These are phyloP conservation scores for Drosophila pseudotakahashii DNA, from an alignment of 2,888 invertebrate species.

Conservation along the genomic window DNA sequence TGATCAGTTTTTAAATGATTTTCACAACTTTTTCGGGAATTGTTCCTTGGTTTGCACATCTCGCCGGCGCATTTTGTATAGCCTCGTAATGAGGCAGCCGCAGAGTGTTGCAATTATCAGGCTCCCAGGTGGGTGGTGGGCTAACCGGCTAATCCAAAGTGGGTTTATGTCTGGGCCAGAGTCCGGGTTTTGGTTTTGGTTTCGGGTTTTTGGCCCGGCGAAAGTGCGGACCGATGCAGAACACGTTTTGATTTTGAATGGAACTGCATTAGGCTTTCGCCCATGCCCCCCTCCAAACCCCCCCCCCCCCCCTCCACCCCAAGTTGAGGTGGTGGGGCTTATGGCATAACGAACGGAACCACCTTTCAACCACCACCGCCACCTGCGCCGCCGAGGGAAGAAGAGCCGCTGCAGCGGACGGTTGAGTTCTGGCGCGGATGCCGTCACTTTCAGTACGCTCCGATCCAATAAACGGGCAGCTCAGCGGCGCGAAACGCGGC, in stretches of 20 bases:
- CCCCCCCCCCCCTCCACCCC: background rate
- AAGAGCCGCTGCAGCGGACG: background rate
- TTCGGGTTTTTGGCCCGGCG: conserved; percentile 10
- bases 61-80: conserved; percentile 38
- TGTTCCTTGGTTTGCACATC: background rate
- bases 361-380: conserved; percentile 14
- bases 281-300: background rate
- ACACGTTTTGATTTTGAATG: conserved; percentile 78
- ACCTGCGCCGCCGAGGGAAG: background rate
- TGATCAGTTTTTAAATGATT: too few relatives aligned
- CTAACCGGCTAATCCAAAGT: conserved; percentile 35
- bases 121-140: conserved; percentile 35
- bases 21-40: too few relatives aligned
- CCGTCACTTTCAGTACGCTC: conserved; percentile 72
- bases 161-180: background rate
- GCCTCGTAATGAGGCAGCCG: conserved; percentile 55
- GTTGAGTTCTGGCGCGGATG: conserved; percentile 40
- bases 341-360: conserved; percentile 68
- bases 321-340: conserved; percentile 48
- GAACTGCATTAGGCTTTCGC: conserved; percentile 66
- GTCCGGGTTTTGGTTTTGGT: background rate
- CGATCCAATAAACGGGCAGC: conserved; percentile 31
- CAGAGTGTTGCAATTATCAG: conserved; percentile 48
- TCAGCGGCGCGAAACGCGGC: conserved; percentile 27
- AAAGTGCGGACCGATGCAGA: conserved; percentile 33